Base-by-base conservation (phyloP, 2,113 vertebrate genomes). In the Balaenoptera acutorostrata region DNA sequence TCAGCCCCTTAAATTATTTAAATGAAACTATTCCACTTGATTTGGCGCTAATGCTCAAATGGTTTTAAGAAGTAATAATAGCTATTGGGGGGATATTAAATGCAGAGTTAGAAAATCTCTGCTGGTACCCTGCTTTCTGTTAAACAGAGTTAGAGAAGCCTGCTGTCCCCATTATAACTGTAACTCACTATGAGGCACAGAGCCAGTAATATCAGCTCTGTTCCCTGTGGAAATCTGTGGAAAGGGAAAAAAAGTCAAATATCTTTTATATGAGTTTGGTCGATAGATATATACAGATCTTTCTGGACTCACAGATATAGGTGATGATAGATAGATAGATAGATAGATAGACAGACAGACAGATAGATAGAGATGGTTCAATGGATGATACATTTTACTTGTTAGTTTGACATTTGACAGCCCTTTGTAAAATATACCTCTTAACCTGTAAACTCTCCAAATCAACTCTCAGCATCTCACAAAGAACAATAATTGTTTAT, bases 401-500 rank as follows among this genome's bases (percentile, higher is more conserved):
- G 91, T 90, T 96, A 92, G 57, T 98, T 98, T 98, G 97, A 95
- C 97, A 98, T 96, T 91, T 72, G 55, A 80, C 46, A 93, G 41
- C 29, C 0, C 0, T 90, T 97, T 81, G 96, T 98, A 98, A 98
- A 98, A 87, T 98, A 98, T 88, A 39, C 82, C 75, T 98, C 90
- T 98, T 98, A 97, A 97, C 95, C 95, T 98, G 90, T 96, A 98
- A 98, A 98, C 91, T 98, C 95, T 98, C 96, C 94, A 98, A 98
- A 98, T 98, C 97, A 97, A 97, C 75, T 98, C 98, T 98, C 97
- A 98, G 95, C 98, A 96, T 97, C 97, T 98, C 97, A 98, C 98
- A 97, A 98, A 98, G 98, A 98, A 98, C 96, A 99, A 98, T 99
- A 99, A 99, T 98, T 98, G 97, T 98, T 98, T 98, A 98, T 98